Conservation (phyloP, 2,797 vertebrate genomes). For the Galagoides demidoff region DNA sequence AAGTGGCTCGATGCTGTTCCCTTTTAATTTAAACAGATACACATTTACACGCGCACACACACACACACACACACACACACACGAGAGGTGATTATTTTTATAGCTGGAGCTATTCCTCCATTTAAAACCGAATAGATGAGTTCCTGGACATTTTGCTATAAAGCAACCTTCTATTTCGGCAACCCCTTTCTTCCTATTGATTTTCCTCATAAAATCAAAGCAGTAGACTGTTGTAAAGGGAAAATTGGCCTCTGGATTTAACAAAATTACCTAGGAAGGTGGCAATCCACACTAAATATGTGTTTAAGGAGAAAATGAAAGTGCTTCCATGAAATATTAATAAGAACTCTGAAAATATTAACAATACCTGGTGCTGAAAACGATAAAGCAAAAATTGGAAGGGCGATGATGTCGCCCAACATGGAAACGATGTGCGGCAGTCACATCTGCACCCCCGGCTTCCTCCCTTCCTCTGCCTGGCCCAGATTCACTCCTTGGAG, state of each 20-base stretch:
- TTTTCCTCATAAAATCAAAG: slow-evolving; percentile 76
- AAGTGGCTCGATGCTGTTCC: not conserved
- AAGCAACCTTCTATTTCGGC: slow-evolving; percentile 69
- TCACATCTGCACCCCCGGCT: not conserved
- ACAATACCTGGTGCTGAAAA: slow-evolving; percentile 22
- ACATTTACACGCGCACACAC: not conserved
- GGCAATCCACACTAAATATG: slow-evolving; percentile 68
- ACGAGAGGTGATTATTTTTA: slow-evolving; percentile 40
- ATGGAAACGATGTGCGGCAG: fast-evolving
- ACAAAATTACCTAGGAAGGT: slow-evolving; percentile 76
- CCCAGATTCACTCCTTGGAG: not conserved
- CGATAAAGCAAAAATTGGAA: slow-evolving; percentile 19
- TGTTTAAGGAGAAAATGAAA: slow-evolving; percentile 68
- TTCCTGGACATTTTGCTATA: slow-evolving; percentile 57
- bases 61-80: not conserved
- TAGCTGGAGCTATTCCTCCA: not conserved
- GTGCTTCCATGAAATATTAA: slow-evolving; percentile 69
- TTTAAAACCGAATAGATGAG: slow-evolving; percentile 66
- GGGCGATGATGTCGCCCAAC: not conserved
- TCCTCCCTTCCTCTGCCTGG: not conserved
- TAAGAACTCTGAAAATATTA: slow-evolving; percentile 60
- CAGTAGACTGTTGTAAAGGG: slow-evolving; percentile 57
- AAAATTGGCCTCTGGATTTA: slow-evolving; percentile 76
- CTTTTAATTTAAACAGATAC: slow-evolving; percentile 31
- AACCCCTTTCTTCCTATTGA: slow-evolving; percentile 66